Conservation (phyloP, 2,888 invertebrate genomes). For the Athalia circularis region DNA sequence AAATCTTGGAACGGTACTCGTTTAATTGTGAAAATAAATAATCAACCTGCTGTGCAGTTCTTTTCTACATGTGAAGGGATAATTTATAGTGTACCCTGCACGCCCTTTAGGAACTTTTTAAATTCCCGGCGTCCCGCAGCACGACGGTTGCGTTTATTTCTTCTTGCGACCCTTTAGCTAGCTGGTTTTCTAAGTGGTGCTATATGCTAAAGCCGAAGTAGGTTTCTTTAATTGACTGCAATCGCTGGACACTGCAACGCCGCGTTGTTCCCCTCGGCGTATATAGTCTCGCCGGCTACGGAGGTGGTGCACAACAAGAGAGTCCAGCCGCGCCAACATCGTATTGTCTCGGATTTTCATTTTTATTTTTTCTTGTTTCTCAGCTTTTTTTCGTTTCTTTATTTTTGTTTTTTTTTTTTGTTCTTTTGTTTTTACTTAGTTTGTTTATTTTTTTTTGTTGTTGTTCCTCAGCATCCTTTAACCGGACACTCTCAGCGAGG, state of each 20-base stretch:
- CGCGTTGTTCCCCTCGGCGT: constrained; percentile 22
- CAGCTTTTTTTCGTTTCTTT: constrained; percentile 57
- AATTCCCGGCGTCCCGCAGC: constrained; percentile 31
- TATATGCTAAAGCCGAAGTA: constrained; percentile 64
- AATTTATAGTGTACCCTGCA: constrained; percentile 48
- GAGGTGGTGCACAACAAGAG: constrained; percentile 72
- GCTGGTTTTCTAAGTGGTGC: constrained; percentile 54
- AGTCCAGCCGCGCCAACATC: constrained; percentile 67
- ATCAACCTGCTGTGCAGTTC: no score
- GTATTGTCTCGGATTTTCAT: constrained; percentile 67
- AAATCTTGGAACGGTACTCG: no score
- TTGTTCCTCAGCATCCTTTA: no score
- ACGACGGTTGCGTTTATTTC: constrained; percentile 36
- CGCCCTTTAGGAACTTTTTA: not conserved
- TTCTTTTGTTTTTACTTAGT: not conserved
- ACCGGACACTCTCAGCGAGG: not conserved
- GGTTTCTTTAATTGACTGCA: constrained; percentile 73
- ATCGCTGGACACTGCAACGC: constrained; percentile 50
- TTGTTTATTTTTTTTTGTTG: not conserved
- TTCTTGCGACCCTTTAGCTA: not conserved
- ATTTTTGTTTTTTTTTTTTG: not conserved
- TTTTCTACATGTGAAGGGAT: constrained; percentile 40
- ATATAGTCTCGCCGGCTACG: constrained; percentile 35
- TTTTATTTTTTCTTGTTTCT: constrained; percentile 58
- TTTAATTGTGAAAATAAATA: no score